Conservation (phyloP, 2,113 vertebrate species). For the Chamaea fasciata region DNA sequence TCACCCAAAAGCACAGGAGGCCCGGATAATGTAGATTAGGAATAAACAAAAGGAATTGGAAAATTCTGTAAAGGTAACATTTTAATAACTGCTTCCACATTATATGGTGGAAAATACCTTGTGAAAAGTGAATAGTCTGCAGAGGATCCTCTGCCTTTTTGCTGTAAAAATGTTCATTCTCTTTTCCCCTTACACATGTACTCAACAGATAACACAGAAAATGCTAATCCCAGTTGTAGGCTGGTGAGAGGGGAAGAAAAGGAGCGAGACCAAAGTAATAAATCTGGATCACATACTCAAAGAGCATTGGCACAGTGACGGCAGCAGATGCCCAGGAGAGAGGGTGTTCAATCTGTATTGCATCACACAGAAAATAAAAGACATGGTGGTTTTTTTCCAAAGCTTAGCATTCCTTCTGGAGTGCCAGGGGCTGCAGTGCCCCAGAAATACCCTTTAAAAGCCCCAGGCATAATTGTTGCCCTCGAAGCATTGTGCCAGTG, state of each 20-base stretch:
- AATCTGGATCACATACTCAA: neutral
- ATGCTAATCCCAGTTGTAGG: neutral
- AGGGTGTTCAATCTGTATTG: neutral
- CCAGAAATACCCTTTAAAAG: neutral
- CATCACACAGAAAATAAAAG: neutral
- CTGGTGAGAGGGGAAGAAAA: neutral
- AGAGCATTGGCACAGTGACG: neutral
- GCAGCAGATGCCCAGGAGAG: neutral
- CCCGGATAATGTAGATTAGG: neutral
- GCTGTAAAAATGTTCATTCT: neutral
- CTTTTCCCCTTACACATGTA: neutral
- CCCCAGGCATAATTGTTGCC: neutral
- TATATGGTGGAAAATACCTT: neutral
- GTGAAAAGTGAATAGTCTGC: neutral
- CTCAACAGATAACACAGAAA: neutral
- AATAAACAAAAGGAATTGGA: slow-evolving; percentile 41
- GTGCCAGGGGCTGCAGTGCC: neutral
- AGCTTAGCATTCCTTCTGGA: neutral
- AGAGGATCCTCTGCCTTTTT: neutral
- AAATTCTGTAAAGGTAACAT: slow-evolving; percentile 14
- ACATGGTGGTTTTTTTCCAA: neutral
- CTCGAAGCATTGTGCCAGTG: rapidly evolving
- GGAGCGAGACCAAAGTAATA: neutral
- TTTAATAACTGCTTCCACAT: neutral
- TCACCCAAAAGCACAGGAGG: neutral